A percentile compares a stretch with the other conserved stretches of the same genome.
Evolutionary conservation across 2,113 vertebrate species (phyloP).

Genomic region (Elanus axillaris): DNA sequence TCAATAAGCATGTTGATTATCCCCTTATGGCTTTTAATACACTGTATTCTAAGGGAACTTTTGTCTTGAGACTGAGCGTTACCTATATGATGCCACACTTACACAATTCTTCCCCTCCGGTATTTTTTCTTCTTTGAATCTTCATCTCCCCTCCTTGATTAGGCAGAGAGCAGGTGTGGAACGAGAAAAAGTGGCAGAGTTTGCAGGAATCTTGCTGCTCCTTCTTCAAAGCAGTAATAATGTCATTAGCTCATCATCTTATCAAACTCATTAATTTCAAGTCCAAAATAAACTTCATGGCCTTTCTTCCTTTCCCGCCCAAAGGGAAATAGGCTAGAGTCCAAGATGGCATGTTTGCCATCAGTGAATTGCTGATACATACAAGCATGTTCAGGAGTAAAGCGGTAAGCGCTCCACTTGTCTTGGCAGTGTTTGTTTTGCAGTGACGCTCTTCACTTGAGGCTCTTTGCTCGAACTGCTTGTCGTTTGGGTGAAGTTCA

Average conservation of each 20-base stretch:
- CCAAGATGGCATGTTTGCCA: background rate
- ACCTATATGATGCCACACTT: background rate
- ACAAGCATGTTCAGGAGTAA: background rate
- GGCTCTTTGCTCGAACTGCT: background rate
- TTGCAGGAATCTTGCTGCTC: background rate
- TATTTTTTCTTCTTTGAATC: background rate
- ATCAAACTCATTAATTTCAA: background rate
- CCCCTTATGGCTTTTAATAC: background rate
- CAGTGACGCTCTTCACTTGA: background rate
- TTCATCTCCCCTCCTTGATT: background rate
- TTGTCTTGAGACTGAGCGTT: background rate
- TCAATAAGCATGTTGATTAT: background rate
- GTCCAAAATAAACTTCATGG: background rate
- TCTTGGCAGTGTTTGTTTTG: background rate
- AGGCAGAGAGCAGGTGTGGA: background rate
- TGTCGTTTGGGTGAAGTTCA: background rate
- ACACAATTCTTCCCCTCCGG: fast-evolving
- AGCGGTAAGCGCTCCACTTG: background rate
- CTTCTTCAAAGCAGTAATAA: background rate
- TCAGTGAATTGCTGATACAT: background rate
- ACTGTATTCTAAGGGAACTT: background rate
- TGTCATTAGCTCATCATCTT: background rate
- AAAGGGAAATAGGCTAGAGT: background rate
- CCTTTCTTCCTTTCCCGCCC: background rate
- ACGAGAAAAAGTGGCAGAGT: background rate